Percentiles rank a stretch among this genome's conserved stretches.
phyloP scores from a whole-genome alignment of 2,113 vertebrate species.

The Urocynchramus pylzowi region DNA sequence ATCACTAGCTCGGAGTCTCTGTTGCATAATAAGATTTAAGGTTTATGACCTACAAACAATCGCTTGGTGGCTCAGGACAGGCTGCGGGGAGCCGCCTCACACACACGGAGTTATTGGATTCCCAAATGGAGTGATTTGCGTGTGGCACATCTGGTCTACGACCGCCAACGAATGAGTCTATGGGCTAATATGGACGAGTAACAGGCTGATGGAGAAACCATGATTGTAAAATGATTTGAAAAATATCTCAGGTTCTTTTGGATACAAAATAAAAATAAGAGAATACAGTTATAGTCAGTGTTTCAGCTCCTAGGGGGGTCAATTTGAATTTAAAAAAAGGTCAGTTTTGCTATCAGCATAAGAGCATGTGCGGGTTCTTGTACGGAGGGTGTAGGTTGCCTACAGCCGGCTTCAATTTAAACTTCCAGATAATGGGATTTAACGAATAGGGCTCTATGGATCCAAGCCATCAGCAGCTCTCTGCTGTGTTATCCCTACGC shows the following conservation, averaged over 20 bases:
- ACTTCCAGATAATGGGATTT: conserved; percentile 38
- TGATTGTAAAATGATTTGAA: conserved; percentile 57
- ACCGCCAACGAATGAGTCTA: conserved; percentile 35
- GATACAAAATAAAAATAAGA: conserved; percentile 31
- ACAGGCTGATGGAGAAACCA: conserved; percentile 56
- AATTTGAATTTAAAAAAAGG: neutral
- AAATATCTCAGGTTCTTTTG: conserved; percentile 5
- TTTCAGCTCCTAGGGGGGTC: neutral
- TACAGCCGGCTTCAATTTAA: conserved; percentile 39
- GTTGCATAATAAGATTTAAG: neutral
- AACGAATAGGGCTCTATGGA: conserved; percentile 60
- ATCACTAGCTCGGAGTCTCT: neutral
- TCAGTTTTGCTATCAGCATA: neutral
- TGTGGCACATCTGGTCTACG: neutral
- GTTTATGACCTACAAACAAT: conserved; percentile 17
- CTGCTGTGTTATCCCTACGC: conserved; percentile 59
- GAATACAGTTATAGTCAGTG: neutral
- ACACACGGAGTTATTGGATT: neutral
- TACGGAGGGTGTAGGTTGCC: neutral
- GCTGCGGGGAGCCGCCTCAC: neutral
- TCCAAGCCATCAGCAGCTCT: conserved; percentile 68
- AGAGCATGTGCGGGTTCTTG: conserved; percentile 30
- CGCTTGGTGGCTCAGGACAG: neutral
- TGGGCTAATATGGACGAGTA: conserved; percentile 59
- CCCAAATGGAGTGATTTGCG: conserved; percentile 26